Conservation (phyloP, 1,140 invertebrate genomes). For the Watersipora subatra region DNA sequence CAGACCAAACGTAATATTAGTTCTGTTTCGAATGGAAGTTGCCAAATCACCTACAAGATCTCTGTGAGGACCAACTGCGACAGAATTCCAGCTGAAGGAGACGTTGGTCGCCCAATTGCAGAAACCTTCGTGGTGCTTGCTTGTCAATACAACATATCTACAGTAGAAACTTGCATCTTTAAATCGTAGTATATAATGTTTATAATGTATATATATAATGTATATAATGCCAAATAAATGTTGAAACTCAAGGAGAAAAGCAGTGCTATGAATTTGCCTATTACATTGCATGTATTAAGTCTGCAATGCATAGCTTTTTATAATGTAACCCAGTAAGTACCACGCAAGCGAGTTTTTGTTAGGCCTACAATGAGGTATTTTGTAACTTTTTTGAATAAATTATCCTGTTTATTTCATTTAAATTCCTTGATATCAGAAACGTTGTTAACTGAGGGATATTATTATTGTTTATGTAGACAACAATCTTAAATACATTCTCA, state of each 20-base stretch:
- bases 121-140: constrained; percentile 37
- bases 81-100: constrained; percentile 35
- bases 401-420: no score
- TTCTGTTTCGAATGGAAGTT: constrained; percentile 50
- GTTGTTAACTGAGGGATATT: no score
- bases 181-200: background rate
- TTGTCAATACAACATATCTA: constrained; percentile 33
- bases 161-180: constrained; percentile 3
- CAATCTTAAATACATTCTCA: no score
- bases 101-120: constrained; percentile 28
- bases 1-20: constrained; percentile 59
- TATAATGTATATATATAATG: background rate
- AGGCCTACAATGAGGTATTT: no score
- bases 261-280: background rate
- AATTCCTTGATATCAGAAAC: no score
- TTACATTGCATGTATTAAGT: background rate
- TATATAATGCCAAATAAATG: background rate
- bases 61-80: constrained; percentile 28
- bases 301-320: no score
- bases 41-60: constrained; percentile 50
- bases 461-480: no score
- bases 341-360: no score
- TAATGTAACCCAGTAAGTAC: no score
- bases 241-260: background rate
- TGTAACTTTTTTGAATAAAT: no score